Evolutionary conservation across 1,140 invertebrate genomes (phyloP), one percentile per base, ranked within the genome.

Genomic region (Drosophila tristis): DNA sequence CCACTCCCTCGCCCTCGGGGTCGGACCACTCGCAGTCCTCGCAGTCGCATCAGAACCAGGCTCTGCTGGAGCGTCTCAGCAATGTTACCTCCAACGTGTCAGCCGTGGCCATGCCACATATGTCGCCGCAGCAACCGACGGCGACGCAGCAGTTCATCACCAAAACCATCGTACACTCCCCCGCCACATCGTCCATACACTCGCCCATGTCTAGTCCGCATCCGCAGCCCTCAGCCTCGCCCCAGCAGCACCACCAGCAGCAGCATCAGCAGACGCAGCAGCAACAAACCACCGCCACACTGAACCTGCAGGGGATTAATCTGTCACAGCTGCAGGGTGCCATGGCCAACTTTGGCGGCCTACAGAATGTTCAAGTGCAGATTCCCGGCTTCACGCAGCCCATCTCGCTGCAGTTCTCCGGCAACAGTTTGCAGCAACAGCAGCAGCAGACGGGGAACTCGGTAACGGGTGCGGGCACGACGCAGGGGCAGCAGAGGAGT

Each of bases 301-400:
- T 95, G 25, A 94, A 94, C 87, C 92, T 95, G 44, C 95, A 96
- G 92, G 95, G 96, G 74, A 94, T 97, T 54, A 97, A 96, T 92
- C 93, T 97, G 60, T 94, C 96, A 54, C 96, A 95, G 80, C 93
- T 97, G 49, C 95, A 95, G 89, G 93, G 94, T 8, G 94, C 94
- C 4, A 95, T 95, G 87, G 93, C 95, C 2, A 94, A 92, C 49
- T 92, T 97, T 55, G 94, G 96, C 53, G 95, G 95, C 50, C 92
- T 97, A 16, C 96, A 97, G 92, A 96, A 96, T 92, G 95, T 97
- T 53, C 95, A 95, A 92, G 95, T 95, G 39, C 96, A 96, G 84
- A 95, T 97, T 78, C 95, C 95, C 15, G 96, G 96, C 44, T 94
- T 96, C 44, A 93, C 95, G 11, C 95, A 96, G 74, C 96, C 96